These are phyloP conservation scores for Sisor rabdophorus DNA, from an alignment of 2,113 vertebrate species.

Conservation along the genomic window DNA sequence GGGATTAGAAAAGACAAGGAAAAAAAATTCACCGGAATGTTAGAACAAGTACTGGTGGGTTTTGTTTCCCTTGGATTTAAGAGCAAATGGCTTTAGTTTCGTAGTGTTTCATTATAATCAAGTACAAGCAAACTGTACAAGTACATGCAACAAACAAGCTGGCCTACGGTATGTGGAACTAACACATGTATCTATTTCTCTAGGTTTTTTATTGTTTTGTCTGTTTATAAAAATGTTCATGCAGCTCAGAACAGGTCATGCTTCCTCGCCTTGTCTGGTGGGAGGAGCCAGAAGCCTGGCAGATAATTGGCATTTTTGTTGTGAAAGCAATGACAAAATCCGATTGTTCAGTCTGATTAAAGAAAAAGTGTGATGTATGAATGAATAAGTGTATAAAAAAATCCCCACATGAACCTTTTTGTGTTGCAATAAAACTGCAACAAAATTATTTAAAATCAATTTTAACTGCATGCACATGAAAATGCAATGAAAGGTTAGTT, in stretches of 20 bases:
- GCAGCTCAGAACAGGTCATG: conserved; percentile 94
- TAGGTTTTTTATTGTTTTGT: conserved; percentile 68
- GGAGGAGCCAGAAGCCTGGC: conserved; percentile 76
- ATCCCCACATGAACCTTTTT: neutral
- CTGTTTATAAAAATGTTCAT: conserved; percentile 86
- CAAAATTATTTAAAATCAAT: conserved; percentile 66
- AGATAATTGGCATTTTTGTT: conserved; percentile 73
- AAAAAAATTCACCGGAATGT: conserved; percentile 75
- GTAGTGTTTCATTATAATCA: conserved; percentile 85
- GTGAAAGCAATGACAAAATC: conserved; percentile 48
- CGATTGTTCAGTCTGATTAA: conserved; percentile 71
- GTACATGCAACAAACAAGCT: conserved; percentile 99
- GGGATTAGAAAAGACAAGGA: conserved; percentile 76
- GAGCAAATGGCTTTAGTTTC: conserved; percentile 97
- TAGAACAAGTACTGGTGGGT: conserved; percentile 68
- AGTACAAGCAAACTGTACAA: conserved; percentile 99
- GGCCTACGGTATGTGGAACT: conserved; percentile 89
- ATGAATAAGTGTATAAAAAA: conserved; percentile 51
- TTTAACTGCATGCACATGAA: conserved; percentile 20
- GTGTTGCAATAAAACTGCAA: neutral
- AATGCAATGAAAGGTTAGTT: neutral
- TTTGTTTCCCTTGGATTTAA: conserved; percentile 70
- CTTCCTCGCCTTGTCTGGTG: conserved; percentile 73
- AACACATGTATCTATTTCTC: conserved; percentile 87
- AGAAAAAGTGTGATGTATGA: conserved; percentile 8